A percentile compares a stretch with the other conserved stretches of the same genome.
These are phyloP conservation scores for Galeopterus variegatus DNA, from an alignment of 2,113 vertebrate species.

Conservation along the genomic window DNA sequence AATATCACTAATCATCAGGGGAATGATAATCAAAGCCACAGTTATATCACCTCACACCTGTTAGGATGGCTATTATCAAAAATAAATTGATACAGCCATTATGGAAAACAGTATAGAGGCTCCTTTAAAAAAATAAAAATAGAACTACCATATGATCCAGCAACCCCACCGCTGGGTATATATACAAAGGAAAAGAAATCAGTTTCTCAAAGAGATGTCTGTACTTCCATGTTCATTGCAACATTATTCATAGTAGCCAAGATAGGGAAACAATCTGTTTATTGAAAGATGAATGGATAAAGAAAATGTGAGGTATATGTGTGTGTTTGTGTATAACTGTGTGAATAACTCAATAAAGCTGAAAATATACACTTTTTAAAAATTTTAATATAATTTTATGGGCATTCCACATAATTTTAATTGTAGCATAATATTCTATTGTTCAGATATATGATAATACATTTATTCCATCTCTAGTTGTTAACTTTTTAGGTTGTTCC, in stretches of 20 bases:
- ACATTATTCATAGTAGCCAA: too few relatives aligned
- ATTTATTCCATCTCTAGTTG: background rate
- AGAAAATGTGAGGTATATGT: background rate
- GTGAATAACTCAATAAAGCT: background rate
- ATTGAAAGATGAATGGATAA: background rate
- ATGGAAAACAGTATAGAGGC: background rate
- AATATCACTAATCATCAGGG: background rate
- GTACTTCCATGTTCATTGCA: background rate
- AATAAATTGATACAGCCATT: background rate
- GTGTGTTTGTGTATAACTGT: background rate
- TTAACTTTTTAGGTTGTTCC: background rate
- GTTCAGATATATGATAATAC: background rate
- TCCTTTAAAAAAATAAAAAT: background rate
- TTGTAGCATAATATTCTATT: background rate
- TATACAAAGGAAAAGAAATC: background rate
- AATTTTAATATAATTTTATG: background rate
- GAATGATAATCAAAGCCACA: background rate
- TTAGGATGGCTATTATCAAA: background rate
- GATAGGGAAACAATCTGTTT: background rate
- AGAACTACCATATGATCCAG: background rate
- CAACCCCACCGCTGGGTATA: background rate
- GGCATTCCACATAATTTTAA: conserved; percentile 17
- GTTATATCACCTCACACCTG: background rate
- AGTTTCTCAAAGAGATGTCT: background rate
- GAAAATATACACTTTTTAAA: background rate